Conservation (phyloP, 2,113 vertebrate species). For the Peucedramus taeniatus region DNA sequence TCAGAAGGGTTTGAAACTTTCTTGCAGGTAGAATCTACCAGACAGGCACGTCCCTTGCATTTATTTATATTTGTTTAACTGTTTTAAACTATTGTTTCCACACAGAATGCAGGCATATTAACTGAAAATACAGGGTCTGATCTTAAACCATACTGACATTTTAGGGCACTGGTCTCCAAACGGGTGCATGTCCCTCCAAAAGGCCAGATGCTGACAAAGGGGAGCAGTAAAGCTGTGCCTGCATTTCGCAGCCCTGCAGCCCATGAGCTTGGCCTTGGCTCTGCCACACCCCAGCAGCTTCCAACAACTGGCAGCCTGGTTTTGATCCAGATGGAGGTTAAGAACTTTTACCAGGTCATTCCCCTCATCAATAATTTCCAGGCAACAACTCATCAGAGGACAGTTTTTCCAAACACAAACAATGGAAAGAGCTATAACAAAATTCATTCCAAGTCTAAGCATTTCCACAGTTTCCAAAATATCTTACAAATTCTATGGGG, state of each 20-base stretch:
- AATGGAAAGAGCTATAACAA: not conserved
- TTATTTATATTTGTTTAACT: not conserved
- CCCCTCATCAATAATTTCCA: not conserved
- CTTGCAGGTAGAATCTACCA: not conserved
- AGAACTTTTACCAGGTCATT: not conserved
- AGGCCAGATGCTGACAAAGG: not conserved
- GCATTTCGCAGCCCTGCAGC: rapidly evolving
- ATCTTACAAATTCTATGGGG: rapidly evolving
- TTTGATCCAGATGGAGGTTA: not conserved
- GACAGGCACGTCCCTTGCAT: rapidly evolving
- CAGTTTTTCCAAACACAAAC: not conserved
- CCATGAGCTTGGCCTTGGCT: rapidly evolving
- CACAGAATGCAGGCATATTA: not conserved
- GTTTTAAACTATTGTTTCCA: not conserved
- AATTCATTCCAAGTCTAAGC: not conserved
- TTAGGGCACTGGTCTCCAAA: not conserved
- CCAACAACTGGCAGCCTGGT: not conserved
- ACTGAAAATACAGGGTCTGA: not conserved
- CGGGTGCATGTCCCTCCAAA: rapidly evolving
- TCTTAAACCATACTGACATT: rapidly evolving
- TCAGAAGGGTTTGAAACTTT: not conserved
- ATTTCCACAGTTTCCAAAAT: not conserved
- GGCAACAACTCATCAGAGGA: not conserved
- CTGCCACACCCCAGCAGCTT: not conserved
- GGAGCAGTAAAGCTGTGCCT: not conserved